Evolutionary conservation across 2,797 vertebrate species (phyloP).

Genomic region (Todus mexicanus): DNA sequence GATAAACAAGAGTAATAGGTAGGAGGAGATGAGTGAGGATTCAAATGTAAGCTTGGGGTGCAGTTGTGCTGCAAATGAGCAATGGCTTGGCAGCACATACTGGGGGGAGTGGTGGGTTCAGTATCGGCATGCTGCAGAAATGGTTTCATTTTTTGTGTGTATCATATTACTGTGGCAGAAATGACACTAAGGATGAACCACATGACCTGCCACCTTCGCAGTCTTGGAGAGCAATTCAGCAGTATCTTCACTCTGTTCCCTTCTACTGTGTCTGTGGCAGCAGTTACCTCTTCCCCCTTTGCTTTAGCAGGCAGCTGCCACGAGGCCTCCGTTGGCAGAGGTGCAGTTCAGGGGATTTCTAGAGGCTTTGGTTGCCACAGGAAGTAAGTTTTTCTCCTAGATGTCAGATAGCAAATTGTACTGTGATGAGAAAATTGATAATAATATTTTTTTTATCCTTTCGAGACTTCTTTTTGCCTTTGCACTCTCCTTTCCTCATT

Average conservation of each 20-base stretch:
- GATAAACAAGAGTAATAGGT: not conserved
- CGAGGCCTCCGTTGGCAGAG: not conserved
- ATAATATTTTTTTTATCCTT: not conserved
- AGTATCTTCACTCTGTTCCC: not conserved
- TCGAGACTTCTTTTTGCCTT: not conserved
- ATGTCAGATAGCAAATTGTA: not conserved
- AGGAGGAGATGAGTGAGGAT: accelerated
- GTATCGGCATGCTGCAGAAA: not conserved
- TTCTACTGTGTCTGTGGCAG: not conserved
- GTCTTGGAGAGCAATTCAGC: not conserved
- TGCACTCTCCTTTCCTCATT: not conserved
- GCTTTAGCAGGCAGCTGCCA: not conserved
- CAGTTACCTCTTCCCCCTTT: not conserved
- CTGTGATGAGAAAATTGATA: not conserved
- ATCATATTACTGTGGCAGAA: not conserved
- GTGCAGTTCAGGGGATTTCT: not conserved
- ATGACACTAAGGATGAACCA: not conserved
- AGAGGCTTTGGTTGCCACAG: not conserved
- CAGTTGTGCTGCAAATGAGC: too few species aligned
- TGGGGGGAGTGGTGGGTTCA: not conserved
- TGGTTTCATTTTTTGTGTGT: not conserved
- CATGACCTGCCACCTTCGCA: not conserved
- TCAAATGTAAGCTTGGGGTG: not conserved
- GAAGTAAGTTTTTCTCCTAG: not conserved
- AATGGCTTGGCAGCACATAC: not conserved